phyloP scores from a whole-genome alignment of 2,113 vertebrate genomes.

The Setophaga coronata region DNA sequence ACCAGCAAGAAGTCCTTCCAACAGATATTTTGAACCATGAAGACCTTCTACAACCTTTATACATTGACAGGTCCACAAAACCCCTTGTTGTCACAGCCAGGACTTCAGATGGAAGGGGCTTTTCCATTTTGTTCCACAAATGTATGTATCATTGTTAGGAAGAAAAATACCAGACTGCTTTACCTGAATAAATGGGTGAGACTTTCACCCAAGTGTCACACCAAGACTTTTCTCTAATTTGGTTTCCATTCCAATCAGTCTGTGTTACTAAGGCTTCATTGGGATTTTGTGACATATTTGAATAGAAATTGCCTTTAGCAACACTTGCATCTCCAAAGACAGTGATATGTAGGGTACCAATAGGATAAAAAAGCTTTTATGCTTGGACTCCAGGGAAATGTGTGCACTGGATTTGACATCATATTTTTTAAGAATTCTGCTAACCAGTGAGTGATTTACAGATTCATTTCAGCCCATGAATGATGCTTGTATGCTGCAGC shows the following conservation, averaged over 20 bases:
- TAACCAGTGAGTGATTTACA: not conserved
- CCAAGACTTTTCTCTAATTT: not conserved
- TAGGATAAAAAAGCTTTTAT: not conserved
- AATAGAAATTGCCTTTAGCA: not conserved
- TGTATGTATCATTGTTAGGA: not conserved
- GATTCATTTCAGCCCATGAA: not conserved
- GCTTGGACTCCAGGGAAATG: not conserved
- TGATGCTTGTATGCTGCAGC: not conserved
- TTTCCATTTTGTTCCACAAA: not conserved
- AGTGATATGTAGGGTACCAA: rapidly evolving
- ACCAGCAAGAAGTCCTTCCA: not conserved
- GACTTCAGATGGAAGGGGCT: not conserved
- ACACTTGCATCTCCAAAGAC: not conserved
- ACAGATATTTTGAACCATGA: not conserved
- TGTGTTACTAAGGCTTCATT: not conserved
- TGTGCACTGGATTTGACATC: not conserved
- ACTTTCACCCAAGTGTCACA: not conserved
- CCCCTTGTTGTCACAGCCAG: not conserved
- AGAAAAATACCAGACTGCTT: not conserved
- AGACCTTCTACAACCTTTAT: not conserved
- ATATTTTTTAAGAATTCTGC: not conserved
- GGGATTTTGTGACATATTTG: not conserved
- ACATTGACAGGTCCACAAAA: not conserved
- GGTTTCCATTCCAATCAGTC: not conserved
- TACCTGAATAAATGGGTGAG: not conserved